Evolutionary conservation across 2,113 vertebrate genomes (phyloP), one percentile per base, ranked within the genome.

Genomic region (Saimiri boliviensis): DNA sequence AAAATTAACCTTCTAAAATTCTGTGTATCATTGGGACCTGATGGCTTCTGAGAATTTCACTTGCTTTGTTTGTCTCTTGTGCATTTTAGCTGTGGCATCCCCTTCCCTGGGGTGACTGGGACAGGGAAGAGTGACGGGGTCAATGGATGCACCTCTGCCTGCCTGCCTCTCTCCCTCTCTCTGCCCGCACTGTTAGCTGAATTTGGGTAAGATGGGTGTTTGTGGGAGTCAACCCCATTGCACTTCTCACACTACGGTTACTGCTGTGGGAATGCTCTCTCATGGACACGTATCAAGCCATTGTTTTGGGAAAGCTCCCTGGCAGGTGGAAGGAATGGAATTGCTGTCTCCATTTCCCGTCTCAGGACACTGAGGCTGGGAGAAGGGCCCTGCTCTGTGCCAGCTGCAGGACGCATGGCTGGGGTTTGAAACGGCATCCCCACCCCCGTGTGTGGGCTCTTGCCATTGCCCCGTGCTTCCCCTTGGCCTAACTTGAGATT

Each of bases 391-490:
- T 1, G 12, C 6, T 12, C 32, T 35, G 40, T 21, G 30, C 3
- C 0, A 19, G n/a, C 13, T 25, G 12, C 45, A 0, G 3, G 23
- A 4, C 16, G 77, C 49, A 25, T 16, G 0, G 17, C 45, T 54
- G 74, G 60, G 42, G 14, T 86, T 82, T 27, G 21, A 23, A 27
- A 42, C 56, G 8, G 37, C 0, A 23, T 21, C 71, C 66, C 25
- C 0, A 3, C 5, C 27, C n/a, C 4, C 21, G 6, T 32, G 13
- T 19, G 8, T 32, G 60, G 68, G 23, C 1, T 10, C 58, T 10
- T 21, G 20, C 7, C 25, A 0, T 3, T 0, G 7, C 8, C 20
- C 20, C 30, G 5, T 5, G 0, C 19, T 6, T 2, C 76, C 0
- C 8, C 79, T 35, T 23, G 13, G 4, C 37, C 40, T 47, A 47